Percentiles rank a stretch among this genome's conserved stretches.
Evolutionary conservation across 1,140 invertebrate species (phyloP).

Genomic region (Eulimnadia texana): DNA sequence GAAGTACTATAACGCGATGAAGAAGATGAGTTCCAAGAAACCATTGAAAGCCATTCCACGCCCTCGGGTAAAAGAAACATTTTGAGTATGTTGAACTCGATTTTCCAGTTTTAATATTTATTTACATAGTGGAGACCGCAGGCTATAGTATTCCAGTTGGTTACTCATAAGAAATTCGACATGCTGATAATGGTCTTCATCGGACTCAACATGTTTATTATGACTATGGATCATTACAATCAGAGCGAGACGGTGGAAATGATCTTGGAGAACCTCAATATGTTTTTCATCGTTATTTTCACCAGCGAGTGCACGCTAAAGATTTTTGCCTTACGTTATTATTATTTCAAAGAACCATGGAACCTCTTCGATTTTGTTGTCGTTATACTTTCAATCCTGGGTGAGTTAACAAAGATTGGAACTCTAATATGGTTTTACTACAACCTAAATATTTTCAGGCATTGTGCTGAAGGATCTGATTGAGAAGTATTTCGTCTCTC

Average conservation of each 20-base stretch:
- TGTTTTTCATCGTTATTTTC: slow-evolving; percentile 97
- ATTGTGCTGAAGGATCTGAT: slow-evolving; percentile 89
- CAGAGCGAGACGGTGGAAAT: slow-evolving; percentile 65
- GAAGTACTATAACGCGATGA: slow-evolving; percentile 99
- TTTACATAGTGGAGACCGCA: slow-evolving; percentile 74
- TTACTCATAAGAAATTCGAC: slow-evolving; percentile 96
- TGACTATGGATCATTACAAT: slow-evolving; percentile 93
- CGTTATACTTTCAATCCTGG: slow-evolving; percentile 93
- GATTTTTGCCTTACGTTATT: slow-evolving; percentile 87
- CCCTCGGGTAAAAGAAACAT: slow-evolving; percentile 59
- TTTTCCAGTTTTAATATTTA: not conserved
- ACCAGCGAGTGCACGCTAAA: slow-evolving; percentile 93
- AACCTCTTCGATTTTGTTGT: slow-evolving; percentile 99
- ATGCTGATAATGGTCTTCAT: slow-evolving; percentile 99
- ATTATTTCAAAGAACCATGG: slow-evolving; percentile 99
- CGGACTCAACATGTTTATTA: slow-evolving; percentile 94
- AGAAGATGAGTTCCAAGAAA: slow-evolving; percentile 97
- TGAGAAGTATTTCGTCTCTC: slow-evolving; percentile 94
- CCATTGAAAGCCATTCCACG: slow-evolving; percentile 94
- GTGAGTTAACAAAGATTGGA: too few species aligned
- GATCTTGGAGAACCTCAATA: slow-evolving; percentile 79
- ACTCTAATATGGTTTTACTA: too few species aligned
- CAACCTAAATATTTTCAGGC: slow-evolving; percentile 40
- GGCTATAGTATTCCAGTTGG: slow-evolving; percentile 90
- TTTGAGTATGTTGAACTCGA: not conserved